Conservation (phyloP, 2,888 invertebrate genomes). For the Standfussiana lucernea region DNA sequence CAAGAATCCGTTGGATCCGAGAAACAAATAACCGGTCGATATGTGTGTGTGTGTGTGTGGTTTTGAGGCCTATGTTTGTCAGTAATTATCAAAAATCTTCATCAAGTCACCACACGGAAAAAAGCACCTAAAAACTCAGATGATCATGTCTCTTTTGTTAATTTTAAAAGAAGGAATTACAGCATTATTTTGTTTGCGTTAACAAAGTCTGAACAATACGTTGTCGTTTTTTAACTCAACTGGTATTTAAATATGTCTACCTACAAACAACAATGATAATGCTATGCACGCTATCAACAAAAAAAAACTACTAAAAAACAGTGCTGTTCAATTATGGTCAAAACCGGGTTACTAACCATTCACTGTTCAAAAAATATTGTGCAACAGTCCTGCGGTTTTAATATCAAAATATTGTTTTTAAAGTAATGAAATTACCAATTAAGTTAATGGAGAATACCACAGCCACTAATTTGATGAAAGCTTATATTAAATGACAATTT, state of each 20-base stretch:
- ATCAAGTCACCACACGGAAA: not conserved
- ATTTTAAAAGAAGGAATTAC: not conserved
- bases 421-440: not conserved
- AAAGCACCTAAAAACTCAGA: not conserved
- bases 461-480: conserved; percentile 12
- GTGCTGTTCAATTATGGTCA: conserved; percentile 31
- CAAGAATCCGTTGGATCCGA: not conserved
- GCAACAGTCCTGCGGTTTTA: conserved; percentile 18
- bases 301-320: conserved; percentile 22
- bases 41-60: too few species aligned
- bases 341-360: conserved; percentile 4
- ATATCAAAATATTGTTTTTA: not conserved
- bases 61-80: not conserved
- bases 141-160: not conserved
- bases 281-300: not conserved
- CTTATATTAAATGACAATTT: conserved; percentile 19
- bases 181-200: not conserved
- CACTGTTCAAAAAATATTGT: conserved; percentile 40
- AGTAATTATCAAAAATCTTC: not conserved
- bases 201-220: not conserved
- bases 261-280: conserved; percentile 13
- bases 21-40: not conserved
- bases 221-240: not conserved
- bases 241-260: not conserved
- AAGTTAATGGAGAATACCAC: not conserved